These are phyloP conservation scores for Bufo bufo DNA, from an alignment of 2,113 vertebrate species.

Conservation along the genomic window DNA sequence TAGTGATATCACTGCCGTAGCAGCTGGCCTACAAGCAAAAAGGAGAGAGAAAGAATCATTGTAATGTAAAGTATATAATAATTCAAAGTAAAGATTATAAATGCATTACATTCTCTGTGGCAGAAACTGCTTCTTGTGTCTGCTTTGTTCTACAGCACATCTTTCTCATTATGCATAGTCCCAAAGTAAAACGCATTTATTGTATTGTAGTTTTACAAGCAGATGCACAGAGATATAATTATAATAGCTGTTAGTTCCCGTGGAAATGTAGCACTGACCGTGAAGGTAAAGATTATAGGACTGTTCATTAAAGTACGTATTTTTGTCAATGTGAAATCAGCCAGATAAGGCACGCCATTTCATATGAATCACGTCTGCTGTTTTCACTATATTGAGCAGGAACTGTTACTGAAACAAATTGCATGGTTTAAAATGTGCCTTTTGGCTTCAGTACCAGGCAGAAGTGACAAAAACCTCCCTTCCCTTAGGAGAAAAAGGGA, in stretches of 20 bases:
- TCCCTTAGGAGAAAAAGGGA: constrained; percentile 29
- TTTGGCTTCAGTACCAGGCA: constrained; percentile 50
- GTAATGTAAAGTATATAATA: constrained; percentile 42
- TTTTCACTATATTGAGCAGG: constrained; percentile 35
- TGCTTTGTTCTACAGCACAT: constrained; percentile 41
- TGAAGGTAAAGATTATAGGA: constrained; percentile 54
- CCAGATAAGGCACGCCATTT: constrained; percentile 25
- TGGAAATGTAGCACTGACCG: constrained; percentile 43
- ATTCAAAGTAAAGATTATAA: constrained; percentile 52
- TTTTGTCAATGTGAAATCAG: constrained; percentile 48
- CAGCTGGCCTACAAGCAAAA: constrained; percentile 80
- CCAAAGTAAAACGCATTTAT: constrained; percentile 42
- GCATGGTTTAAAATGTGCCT: constrained; percentile 35
- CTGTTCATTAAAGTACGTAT: constrained; percentile 41
- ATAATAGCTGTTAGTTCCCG: constrained; percentile 39
- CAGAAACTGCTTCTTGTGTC: constrained; percentile 18
- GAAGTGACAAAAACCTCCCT: constrained; percentile 46
- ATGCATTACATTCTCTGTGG: constrained; percentile 48
- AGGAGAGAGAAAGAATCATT: constrained; percentile 52
- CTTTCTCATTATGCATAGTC: constrained; percentile 48
- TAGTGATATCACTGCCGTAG: constrained; percentile 89
- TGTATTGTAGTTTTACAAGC: constrained; percentile 32
- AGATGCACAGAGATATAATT: constrained; percentile 42
- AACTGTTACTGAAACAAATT: constrained; percentile 50
- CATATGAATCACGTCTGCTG: constrained; percentile 19